Evolutionary conservation across 2,113 vertebrate genomes (phyloP).

Genomic region (Salminus brasiliensis): DNA sequence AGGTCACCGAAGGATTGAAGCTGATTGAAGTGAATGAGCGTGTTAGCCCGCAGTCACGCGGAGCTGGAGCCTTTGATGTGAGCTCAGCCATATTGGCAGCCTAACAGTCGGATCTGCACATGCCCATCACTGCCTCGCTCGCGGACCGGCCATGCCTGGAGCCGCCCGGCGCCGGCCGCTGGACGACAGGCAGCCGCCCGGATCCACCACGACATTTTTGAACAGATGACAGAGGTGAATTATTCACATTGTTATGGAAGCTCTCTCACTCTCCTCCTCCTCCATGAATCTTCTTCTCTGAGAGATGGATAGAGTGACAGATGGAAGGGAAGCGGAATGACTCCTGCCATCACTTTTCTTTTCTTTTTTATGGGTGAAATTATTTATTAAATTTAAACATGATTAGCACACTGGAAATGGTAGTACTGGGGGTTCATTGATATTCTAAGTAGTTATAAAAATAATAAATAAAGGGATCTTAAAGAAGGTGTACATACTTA

Average conservation of each 20-base stretch:
- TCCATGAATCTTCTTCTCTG: constrained; percentile 58
- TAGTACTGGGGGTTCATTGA: constrained; percentile 8
- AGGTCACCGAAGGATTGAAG: constrained; percentile 50
- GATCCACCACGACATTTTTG: constrained; percentile 36
- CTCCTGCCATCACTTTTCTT: constrained; percentile 44
- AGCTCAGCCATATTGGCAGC: constrained; percentile 50
- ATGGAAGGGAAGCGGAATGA: constrained; percentile 47
- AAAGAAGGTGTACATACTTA: too few relatives aligned
- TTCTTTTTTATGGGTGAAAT: not conserved
- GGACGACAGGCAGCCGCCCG: constrained; percentile 25
- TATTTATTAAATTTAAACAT: constrained; percentile 26
- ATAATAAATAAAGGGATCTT: not conserved
- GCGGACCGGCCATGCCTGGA: constrained; percentile 12
- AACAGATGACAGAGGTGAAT: constrained; percentile 64
- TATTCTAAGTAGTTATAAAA: not conserved
- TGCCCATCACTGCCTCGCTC: constrained; percentile 21
- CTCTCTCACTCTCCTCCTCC: constrained; percentile 44
- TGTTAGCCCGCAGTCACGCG: constrained; percentile 44
- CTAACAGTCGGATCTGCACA: constrained; percentile 40
- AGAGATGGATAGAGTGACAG: constrained; percentile 52
- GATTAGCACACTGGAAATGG: constrained; percentile 1
- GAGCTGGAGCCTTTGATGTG: constrained; percentile 49
- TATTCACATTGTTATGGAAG: constrained; percentile 66
- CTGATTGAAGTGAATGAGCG: constrained; percentile 54
- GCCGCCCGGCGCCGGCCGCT: constrained; percentile 5